Percentiles rank a stretch among this genome's conserved stretches.
phyloP scores from a whole-genome alignment of 2,888 invertebrate genomes.

The Oligia latruncula region DNA sequence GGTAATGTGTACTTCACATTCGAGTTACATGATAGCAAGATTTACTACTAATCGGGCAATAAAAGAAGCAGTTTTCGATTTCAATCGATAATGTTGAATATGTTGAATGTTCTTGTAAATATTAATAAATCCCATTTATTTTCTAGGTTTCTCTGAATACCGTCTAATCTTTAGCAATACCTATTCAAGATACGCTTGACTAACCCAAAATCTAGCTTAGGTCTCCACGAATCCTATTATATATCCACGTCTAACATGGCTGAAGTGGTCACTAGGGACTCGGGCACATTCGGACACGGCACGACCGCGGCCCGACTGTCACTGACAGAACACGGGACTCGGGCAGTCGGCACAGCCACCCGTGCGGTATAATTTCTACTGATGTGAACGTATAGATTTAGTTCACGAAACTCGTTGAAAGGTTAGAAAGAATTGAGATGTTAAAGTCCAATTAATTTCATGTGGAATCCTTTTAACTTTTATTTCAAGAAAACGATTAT shows the following conservation, averaged over 20 bases:
- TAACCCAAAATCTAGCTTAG: neutral
- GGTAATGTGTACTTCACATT: neutral
- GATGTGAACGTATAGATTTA: constrained; percentile 5
- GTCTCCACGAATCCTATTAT: neutral
- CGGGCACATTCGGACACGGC: neutral
- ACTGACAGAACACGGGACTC: constrained; percentile 17
- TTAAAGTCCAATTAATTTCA: neutral
- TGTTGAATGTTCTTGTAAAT: neutral
- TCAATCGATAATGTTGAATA: neutral
- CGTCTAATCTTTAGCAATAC: neutral
- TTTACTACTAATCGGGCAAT: neutral
- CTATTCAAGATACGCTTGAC: neutral
- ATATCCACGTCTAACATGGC: neutral
- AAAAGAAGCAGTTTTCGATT: neutral
- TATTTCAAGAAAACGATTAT: neutral
- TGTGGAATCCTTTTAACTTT: neutral
- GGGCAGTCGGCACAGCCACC: neutral
- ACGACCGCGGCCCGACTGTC: constrained; percentile 23
- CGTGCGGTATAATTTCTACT: constrained; percentile 30
- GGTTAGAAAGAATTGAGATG: neutral
- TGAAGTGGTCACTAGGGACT: neutral
- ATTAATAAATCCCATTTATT: neutral
- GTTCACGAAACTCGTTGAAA: neutral
- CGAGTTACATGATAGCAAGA: neutral
- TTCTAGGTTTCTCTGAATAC: neutral